Evolutionary conservation across 1,140 invertebrate species (phyloP).

Genomic region (Apis dorsata): DNA sequence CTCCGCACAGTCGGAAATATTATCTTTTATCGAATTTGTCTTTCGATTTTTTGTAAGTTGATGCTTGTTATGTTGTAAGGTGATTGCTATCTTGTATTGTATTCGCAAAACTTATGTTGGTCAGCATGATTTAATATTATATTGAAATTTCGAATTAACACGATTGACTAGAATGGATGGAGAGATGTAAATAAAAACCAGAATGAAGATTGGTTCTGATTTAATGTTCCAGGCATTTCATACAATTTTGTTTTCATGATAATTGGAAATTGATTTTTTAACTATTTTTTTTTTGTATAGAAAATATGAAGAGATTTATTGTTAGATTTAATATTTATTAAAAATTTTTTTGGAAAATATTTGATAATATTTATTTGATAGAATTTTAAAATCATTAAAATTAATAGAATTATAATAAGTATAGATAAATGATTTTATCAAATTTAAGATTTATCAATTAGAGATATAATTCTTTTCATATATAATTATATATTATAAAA

Average conservation of each 20-base stretch:
- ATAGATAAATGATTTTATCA: too few relatives aligned
- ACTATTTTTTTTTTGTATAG: too few relatives aligned
- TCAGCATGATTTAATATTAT: conserved; percentile 53
- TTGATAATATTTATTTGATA: too few relatives aligned
- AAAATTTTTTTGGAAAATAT: too few relatives aligned
- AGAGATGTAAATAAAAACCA: background rate
- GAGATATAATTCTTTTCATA: too few relatives aligned
- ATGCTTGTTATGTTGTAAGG: background rate
- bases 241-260: background rate
- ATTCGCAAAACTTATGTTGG: conserved; percentile 26
- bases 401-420: too few relatives aligned
- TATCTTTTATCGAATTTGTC: conserved; percentile 5
- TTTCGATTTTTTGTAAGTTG: conserved; percentile 9
- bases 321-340: too few relatives aligned
- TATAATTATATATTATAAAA: too few relatives aligned
- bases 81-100: background rate
- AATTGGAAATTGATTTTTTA: background rate
- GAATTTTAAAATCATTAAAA: too few relatives aligned
- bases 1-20: conserved; percentile 16
- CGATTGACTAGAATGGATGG: conserved; percentile 1
- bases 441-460: too few relatives aligned
- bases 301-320: too few relatives aligned
- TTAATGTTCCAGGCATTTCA: conserved; percentile 52
- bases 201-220: conserved; percentile 29
- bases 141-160: conserved; percentile 55